phyloP scores from a whole-genome alignment of 1,140 invertebrate genomes.

The Cydia amplana region DNA sequence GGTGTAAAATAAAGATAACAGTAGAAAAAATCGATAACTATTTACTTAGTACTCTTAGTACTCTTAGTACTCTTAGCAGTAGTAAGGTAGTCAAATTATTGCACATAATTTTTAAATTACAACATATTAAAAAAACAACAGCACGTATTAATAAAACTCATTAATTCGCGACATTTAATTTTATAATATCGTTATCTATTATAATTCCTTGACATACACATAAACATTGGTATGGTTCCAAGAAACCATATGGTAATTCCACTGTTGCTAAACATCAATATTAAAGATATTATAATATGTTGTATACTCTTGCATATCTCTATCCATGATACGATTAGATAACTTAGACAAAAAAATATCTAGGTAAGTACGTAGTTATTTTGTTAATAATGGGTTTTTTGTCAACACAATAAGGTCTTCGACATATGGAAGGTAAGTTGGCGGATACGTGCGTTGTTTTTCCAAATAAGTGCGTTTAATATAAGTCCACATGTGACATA shows the following conservation, averaged over 20 bases:
- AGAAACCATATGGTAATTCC: neutral
- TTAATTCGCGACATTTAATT: too few relatives aligned
- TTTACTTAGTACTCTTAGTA: too few relatives aligned
- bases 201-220: neutral
- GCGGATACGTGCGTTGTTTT: slow-evolving; percentile 15
- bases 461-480: slow-evolving; percentile 26
- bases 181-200: neutral
- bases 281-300: neutral
- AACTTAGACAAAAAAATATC: neutral
- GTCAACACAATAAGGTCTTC: slow-evolving; percentile 2
- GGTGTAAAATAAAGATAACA: too few relatives aligned
- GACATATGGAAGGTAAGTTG: neutral
- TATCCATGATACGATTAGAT: neutral
- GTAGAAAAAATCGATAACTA: too few relatives aligned
- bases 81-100: too few relatives aligned
- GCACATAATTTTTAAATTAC: too few relatives aligned
- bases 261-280: neutral
- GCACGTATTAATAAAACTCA: too few relatives aligned
- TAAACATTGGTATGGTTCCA: neutral
- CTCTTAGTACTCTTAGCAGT: too few relatives aligned
- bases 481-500: slow-evolving; percentile 19
- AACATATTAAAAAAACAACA: too few relatives aligned
- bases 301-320: neutral
- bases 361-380: neutral
- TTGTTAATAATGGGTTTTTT: neutral